Percentiles rank a stretch among this genome's conserved stretches.
phyloP scores from a whole-genome alignment of 1,140 invertebrate species.

The Drosophila bipectinata region DNA sequence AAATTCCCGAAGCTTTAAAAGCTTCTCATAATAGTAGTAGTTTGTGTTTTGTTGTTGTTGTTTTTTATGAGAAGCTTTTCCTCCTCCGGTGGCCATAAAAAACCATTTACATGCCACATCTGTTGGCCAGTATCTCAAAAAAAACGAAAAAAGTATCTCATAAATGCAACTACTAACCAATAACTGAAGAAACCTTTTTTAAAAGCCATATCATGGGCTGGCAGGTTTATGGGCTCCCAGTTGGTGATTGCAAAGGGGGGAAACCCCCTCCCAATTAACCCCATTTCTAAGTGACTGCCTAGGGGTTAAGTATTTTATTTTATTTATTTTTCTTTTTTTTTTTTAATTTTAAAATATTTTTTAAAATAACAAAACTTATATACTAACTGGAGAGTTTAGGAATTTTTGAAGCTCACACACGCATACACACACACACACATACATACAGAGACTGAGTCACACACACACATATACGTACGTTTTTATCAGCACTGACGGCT shows the following conservation, averaged over 20 bases:
- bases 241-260: not conserved
- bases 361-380: too few relatives aligned
- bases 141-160: constrained; percentile 17
- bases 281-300: not conserved
- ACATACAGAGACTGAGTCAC: constrained; percentile 3
- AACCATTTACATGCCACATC: constrained; percentile 19
- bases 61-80: constrained; percentile 15
- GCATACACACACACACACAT: constrained; percentile 1
- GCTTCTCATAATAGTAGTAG: constrained; percentile 12
- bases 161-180: not conserved
- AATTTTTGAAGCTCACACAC: constrained; percentile 33
- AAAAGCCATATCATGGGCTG: too few relatives aligned
- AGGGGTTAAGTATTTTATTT: too few relatives aligned
- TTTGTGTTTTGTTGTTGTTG: not conserved
- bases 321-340: not conserved
- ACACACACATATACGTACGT: constrained; percentile 57
- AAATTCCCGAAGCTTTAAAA: constrained; percentile 16
- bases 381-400: not conserved
- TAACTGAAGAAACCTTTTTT: too few relatives aligned
- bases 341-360: not conserved
- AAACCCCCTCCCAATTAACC: not conserved
- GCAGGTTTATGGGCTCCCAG: not conserved
- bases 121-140: constrained; percentile 2
- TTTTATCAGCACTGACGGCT: constrained; percentile 70
- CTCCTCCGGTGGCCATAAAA: constrained; percentile 19